phyloP scores from a whole-genome alignment of 2,113 vertebrate genomes.

The Tapirus terrestris region DNA sequence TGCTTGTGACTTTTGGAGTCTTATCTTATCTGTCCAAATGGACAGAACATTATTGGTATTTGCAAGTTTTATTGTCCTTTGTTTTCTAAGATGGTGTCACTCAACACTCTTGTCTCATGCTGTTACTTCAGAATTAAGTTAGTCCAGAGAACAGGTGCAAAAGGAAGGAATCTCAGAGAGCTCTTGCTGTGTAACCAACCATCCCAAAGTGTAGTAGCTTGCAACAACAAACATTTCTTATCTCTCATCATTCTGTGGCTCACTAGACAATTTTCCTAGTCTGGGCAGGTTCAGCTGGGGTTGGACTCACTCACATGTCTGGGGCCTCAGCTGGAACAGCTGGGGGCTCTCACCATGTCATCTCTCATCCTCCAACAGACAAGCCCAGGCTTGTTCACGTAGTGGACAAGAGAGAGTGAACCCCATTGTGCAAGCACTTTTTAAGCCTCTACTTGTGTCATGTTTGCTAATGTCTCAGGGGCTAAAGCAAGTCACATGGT shows the following conservation, averaged over 20 bases:
- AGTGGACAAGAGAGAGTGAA: neutral
- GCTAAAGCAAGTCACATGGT: neutral
- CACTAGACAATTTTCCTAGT: neutral
- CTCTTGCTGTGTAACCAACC: neutral
- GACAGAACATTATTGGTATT: neutral
- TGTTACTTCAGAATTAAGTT: conserved; percentile 15
- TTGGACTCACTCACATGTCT: neutral
- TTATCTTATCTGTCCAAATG: neutral
- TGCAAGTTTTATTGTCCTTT: neutral
- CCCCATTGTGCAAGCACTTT: neutral
- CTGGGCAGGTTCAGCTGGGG: neutral
- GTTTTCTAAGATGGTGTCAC: conserved; percentile 22
- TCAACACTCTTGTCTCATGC: neutral
- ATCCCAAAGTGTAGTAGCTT: neutral
- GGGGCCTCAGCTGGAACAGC: neutral
- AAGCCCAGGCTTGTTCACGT: neutral
- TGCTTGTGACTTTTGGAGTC: neutral
- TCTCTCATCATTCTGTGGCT: neutral
- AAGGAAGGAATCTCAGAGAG: neutral
- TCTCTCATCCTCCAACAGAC: neutral
- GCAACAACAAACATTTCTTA: neutral
- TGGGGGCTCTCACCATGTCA: neutral
- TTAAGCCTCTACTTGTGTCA: neutral
- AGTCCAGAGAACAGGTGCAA: neutral
- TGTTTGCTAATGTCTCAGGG: neutral